Evolutionary conservation across 2,797 vertebrate species (phyloP), one percentile per base, ranked within the genome.

Genomic region (Adelosebastes latens): DNA sequence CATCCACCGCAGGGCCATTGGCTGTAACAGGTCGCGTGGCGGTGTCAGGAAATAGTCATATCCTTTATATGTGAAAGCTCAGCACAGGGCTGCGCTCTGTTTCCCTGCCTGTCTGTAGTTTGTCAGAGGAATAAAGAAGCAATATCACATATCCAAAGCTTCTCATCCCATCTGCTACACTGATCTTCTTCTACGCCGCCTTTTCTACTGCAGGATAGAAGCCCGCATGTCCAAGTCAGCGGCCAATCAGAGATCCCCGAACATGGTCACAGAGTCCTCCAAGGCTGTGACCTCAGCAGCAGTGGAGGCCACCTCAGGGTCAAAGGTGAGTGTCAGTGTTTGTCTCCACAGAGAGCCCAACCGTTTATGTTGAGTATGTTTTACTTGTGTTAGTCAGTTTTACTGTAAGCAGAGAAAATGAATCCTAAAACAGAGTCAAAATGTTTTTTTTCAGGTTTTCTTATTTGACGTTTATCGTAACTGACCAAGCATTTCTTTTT

Each of bases 251-350:
- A 97, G 97, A 94, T 97, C 97, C 59, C 95, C 97, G 92, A 97
- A 96, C 93, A 97, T 98, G 97, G 97, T 99, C 96, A 98, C 97
- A 76, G 97, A 98, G 91, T 94, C 96, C 0, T 96, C 97, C 82
- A 96, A 97, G 12, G 89, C 95, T 24, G 95, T 97, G 92, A 97
- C 97, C 75, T 81, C 96, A 0, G 95, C 97, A 85, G 96, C 96
- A 22, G 91, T 95, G 82, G 98, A 98, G 73, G 65, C 89, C 80
- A 95, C 94, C 80, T 93, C 96, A 70, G 96, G 89, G 85, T 93
- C 96, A 87, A 99, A 97, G 97, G 99, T 99, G 92, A 97, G 92
- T 34, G 39, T 62, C 65, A 8, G 11, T 52, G 24, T 77, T 61
- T 74, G 18, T 69, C 24, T 65, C 64, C 24, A 65, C 1, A 18